Evolutionary conservation across 2,113 vertebrate genomes (phyloP).

Genomic region (Etheostoma spectabile): DNA sequence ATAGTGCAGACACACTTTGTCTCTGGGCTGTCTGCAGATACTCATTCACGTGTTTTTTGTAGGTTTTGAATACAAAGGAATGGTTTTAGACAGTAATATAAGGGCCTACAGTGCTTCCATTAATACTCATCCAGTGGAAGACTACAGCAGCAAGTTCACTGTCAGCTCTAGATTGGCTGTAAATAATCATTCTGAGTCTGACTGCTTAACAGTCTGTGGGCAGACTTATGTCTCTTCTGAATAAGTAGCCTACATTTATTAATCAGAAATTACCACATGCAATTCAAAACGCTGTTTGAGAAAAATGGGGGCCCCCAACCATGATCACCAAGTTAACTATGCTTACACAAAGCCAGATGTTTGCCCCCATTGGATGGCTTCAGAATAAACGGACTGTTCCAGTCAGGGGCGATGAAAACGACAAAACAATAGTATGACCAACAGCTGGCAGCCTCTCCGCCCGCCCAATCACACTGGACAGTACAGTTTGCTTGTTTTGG

Average conservation of each 20-base stretch:
- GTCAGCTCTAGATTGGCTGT: constrained; percentile 4
- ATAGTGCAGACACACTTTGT: constrained; percentile 10
- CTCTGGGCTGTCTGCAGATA: constrained; percentile 42
- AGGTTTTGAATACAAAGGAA: constrained; percentile 51
- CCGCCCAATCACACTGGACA: constrained; percentile 28
- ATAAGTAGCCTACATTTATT: not conserved
- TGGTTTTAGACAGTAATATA: constrained; percentile 36
- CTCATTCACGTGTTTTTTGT: constrained; percentile 56
- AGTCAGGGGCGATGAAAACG: constrained; percentile 65
- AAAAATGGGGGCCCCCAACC: constrained; percentile 10
- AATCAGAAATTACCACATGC: not conserved
- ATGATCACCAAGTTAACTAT: constrained; percentile 33
- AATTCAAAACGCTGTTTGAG: not conserved
- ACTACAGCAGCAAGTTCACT: constrained; percentile 7
- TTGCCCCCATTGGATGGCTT: constrained; percentile 46
- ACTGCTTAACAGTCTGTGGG: not conserved
- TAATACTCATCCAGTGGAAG: constrained; percentile 57
- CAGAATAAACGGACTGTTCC: constrained; percentile 65
- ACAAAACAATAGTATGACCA: constrained; percentile 70
- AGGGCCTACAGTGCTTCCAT: constrained; percentile 46
- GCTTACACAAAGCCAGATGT: constrained; percentile 66
- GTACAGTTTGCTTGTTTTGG: constrained; percentile 69
- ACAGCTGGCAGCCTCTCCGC: constrained; percentile 60
- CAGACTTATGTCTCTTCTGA: not conserved
- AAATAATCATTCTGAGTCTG: constrained; percentile 9